Percentiles rank a stretch among this genome's conserved stretches.
These are phyloP conservation scores for Eulemur albifrons DNA, from an alignment of 2,797 vertebrate species.

Conservation along the genomic window DNA sequence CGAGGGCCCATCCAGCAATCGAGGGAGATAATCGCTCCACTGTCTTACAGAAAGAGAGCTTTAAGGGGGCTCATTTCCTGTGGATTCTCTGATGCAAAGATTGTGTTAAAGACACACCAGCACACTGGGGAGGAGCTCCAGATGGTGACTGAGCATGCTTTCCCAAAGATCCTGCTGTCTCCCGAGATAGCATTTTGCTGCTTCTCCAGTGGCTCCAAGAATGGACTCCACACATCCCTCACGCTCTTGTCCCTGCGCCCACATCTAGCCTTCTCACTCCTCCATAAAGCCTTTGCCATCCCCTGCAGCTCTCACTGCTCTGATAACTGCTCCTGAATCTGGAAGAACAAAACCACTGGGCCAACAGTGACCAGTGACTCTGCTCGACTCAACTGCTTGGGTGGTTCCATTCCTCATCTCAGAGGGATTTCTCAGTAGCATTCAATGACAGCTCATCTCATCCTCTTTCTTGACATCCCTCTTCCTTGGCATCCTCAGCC, in stretches of 20 bases:
- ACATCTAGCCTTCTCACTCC: background rate
- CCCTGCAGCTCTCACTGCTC: background rate
- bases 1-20: fast-evolving
- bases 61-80: background rate
- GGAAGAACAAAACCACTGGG: fast-evolving
- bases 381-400: fast-evolving
- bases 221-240: background rate
- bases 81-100: background rate
- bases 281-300: fast-evolving
- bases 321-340: background rate
- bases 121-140: fast-evolving
- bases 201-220: background rate
- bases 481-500: background rate
- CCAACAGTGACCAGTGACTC: background rate
- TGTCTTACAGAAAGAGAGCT: background rate
- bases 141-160: fast-evolving
- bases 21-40: fast-evolving
- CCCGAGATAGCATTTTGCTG: background rate
- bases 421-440: fast-evolving
- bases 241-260: too few species aligned
- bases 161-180: fast-evolving
- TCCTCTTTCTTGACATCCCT: background rate
- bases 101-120: fast-evolving
- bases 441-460: background rate
- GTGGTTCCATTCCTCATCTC: background rate